Evolutionary conservation across 2,113 vertebrate species (phyloP).

Genomic region (Anas platyrhynchos): DNA sequence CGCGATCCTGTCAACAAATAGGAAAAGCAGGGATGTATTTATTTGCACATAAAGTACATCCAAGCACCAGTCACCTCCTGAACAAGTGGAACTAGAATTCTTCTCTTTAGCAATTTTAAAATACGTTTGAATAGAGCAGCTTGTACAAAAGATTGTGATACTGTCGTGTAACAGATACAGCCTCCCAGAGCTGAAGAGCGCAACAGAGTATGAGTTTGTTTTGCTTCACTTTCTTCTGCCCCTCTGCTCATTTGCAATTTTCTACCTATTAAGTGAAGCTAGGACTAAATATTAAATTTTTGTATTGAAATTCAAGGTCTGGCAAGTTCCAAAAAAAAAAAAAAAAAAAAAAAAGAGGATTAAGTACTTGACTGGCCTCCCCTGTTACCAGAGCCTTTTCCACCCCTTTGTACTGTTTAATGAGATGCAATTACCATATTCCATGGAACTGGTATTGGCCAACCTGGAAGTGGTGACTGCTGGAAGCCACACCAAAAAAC

Average conservation of each 20-base stretch:
- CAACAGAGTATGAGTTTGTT: not conserved
- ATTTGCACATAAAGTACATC: accelerated
- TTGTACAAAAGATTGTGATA: not conserved
- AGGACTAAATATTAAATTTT: not conserved
- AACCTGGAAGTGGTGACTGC: not conserved
- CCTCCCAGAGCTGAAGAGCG: not conserved
- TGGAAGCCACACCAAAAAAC: not conserved
- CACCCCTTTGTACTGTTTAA: not conserved
- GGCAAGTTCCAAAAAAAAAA: not conserved
- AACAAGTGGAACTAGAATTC: not conserved
- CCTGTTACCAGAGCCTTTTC: not conserved
- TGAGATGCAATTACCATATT: not conserved
- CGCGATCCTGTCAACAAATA: slow-evolving; percentile 85
- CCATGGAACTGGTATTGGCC: not conserved
- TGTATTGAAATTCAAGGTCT: not conserved
- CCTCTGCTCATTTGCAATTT: not conserved
- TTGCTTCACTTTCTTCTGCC: not conserved
- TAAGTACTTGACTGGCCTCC: not conserved
- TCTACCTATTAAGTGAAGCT: not conserved
- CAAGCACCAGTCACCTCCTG: not conserved
- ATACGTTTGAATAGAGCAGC: not conserved
- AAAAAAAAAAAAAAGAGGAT: not conserved
- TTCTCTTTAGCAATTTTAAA: not conserved
- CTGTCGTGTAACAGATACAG: accelerated
- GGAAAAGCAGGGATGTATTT: not conserved